phyloP scores from a whole-genome alignment of 35 echinoderm and acorn worm genomes.

The Apostichopus japonicus region DNA sequence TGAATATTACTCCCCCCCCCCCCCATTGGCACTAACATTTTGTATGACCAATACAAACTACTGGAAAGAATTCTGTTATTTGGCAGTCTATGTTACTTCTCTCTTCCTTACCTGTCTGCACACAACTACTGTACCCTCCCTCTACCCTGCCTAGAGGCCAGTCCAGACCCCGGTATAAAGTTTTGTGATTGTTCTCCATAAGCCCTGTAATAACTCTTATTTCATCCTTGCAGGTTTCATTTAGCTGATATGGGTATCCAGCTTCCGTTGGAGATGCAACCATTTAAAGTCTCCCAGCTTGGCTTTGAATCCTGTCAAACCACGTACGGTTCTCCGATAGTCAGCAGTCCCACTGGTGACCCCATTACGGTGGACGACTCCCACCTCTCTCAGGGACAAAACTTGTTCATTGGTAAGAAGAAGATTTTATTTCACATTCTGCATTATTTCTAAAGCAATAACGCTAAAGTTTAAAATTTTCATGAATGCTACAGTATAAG shows the following conservation, averaged over 20 bases:
- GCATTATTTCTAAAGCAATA: background rate
- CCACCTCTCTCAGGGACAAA: slow-evolving; percentile 49
- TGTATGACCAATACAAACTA: no score
- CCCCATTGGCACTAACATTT: no score
- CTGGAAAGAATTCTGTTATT: no score
- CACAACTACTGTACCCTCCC: no score
- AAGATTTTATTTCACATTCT: background rate
- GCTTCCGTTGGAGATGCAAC: slow-evolving; percentile 32
- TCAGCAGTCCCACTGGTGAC: background rate
- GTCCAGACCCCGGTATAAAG: no score
- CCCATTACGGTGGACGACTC: slow-evolving; percentile 31
- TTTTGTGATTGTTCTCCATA: no score
- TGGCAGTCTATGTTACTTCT: no score
- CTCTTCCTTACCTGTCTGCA: no score
- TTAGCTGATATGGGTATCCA: slow-evolving; percentile 27
- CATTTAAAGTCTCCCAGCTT: slow-evolving; percentile 36
- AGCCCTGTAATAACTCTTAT: background rate
- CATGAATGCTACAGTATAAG: no score
- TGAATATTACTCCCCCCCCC: no score
- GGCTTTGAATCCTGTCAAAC: slow-evolving; percentile 50
- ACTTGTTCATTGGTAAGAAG: slow-evolving; percentile 54
- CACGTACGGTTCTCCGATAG: background rate
- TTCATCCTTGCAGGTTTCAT: background rate
- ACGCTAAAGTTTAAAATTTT: no score
- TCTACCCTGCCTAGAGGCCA: no score